Evolutionary conservation across 2,888 invertebrate species (phyloP).

Genomic region (Cosmia trapezina): DNA sequence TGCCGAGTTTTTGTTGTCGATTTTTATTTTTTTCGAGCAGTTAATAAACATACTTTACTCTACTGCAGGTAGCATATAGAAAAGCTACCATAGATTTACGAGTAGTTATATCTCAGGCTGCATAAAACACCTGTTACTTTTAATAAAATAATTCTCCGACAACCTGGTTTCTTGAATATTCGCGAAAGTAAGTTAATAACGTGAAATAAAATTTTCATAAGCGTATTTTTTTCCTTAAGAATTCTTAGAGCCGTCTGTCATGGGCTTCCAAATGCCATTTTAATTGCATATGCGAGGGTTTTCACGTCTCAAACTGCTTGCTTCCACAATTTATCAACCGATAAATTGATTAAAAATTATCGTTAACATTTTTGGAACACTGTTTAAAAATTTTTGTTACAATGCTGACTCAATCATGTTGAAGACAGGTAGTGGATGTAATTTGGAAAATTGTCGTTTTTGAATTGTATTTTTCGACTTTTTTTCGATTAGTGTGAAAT

Average conservation of each 20-base stretch:
- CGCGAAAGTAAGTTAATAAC: slow-evolving; percentile 22
- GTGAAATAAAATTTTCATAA: slow-evolving; percentile 38
- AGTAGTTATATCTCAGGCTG: slow-evolving; percentile 14
- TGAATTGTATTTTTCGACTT: slow-evolving; percentile 10
- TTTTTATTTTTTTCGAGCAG: neutral
- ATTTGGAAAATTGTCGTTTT: slow-evolving; percentile 22
- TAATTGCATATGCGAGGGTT: slow-evolving; percentile 41
- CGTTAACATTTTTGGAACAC: slow-evolving; percentile 35
- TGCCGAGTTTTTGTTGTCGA: neutral
- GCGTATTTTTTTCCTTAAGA: slow-evolving; percentile 28
- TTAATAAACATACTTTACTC: neutral
- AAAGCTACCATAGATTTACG: neutral
- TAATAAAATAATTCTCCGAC: slow-evolving; percentile 1
- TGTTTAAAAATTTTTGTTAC: slow-evolving; percentile 13
- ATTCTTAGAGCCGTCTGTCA: slow-evolving; percentile 24
- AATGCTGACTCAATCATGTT: slow-evolving; percentile 26
- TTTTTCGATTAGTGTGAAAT: neutral
- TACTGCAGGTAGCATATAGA: neutral
- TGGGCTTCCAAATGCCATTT: slow-evolving; percentile 42
- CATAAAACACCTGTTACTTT: slow-evolving; percentile 24
- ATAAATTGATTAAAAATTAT: slow-evolving; percentile 57
- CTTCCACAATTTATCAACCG: slow-evolving; percentile 15
- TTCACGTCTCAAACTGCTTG: slow-evolving; percentile 22
- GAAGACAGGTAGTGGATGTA: neutral
- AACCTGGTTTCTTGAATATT: slow-evolving; percentile 3